Evolutionary conservation across 2,888 invertebrate species (phyloP), one percentile per base, ranked within the genome.

Genomic region (Tiliacea aurago): DNA sequence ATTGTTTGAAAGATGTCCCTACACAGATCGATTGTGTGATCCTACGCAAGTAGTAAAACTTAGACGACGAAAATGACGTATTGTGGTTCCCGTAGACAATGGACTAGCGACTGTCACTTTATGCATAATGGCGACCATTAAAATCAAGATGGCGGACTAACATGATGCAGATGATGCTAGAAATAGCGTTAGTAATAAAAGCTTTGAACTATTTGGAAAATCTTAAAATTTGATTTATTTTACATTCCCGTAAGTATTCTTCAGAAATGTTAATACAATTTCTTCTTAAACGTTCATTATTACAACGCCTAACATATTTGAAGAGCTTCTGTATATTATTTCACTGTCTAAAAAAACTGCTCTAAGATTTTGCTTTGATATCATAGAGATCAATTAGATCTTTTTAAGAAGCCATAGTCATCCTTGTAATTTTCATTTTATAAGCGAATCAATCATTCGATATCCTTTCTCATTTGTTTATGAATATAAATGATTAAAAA

Each of bases 71-170:
- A 76, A 73, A 82, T 82, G 61, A 81, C 70, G 20, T 70, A 82
- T 84, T 84, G 81, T 82, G 49, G 47, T 67, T 20, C 67, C 70
- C 70, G 41, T 62, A 84, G 81, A 82, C 81, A 82, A 82, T 82
- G 49, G 84, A 64, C 53, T n/a, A 58, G 68, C 49, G 81, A 80
- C 81, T 84, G 81, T 84, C 76, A 75, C 62, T 74, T 71, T 51
- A 69, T 65, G 74, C 58, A 59, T 70, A 75, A 71, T 74, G 81
- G 65, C 68, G 62, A n/a, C 58, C 70, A 80, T 84, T 80, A 59
- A 55, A 71, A 80, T 51, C 65, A 84, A 84, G 70, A 81, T 84
- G 81, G 81, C 62, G 61, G 81, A 51, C 58, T 41, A 41, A 64
- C 43, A 64, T 45, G 45, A 72, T 61, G 37, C 41, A 23, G 5